A percentile compares a stretch with the other conserved stretches of the same genome.
Conservation (phyloP, 2,113 vertebrate genomes). For the Camelus dromedarius region DNA sequence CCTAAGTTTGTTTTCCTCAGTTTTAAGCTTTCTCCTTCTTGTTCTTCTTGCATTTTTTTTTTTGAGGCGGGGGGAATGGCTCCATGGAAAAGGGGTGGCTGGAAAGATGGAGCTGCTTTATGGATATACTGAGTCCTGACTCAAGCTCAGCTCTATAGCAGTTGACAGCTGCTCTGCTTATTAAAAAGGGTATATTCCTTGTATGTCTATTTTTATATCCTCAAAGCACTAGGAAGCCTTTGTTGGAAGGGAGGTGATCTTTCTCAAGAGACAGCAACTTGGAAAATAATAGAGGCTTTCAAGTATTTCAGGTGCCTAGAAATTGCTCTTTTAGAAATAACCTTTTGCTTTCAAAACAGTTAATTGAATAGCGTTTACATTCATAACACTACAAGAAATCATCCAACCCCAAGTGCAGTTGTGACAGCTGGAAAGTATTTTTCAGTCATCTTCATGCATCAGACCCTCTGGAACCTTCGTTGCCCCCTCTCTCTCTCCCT, state of each 20-base stretch:
- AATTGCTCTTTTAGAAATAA: slow-evolving; percentile 53
- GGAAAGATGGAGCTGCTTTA: not conserved
- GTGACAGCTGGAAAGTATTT: slow-evolving; percentile 82
- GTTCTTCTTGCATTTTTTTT: not conserved
- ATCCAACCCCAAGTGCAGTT: slow-evolving; percentile 54
- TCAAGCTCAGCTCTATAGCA: not conserved
- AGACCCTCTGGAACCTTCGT: slow-evolving; percentile 45
- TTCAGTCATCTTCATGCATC: slow-evolving; percentile 68
- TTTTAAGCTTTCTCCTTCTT: not conserved
- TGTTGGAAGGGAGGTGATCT: not conserved
- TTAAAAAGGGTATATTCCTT: slow-evolving; percentile 50
- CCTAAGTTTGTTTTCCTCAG: not conserved
- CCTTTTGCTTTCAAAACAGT: slow-evolving; percentile 65
- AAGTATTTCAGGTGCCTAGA: slow-evolving; percentile 43
- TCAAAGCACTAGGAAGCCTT: not conserved
- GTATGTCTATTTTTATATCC: slow-evolving; percentile 66
- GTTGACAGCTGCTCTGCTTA: slow-evolving; percentile 52
- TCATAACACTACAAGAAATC: slow-evolving; percentile 74
- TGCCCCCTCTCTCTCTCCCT: slow-evolving; percentile 28
- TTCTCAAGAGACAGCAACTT: slow-evolving; percentile 39
- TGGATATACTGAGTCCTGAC: not conserved
- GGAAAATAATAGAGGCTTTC: slow-evolving; percentile 46
- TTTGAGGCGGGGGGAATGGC: not conserved
- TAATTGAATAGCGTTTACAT: slow-evolving; percentile 76
- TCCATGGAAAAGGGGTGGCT: not conserved